phyloP scores from a whole-genome alignment of 2,888 invertebrate genomes.

The Galerucella nymphaeae region DNA sequence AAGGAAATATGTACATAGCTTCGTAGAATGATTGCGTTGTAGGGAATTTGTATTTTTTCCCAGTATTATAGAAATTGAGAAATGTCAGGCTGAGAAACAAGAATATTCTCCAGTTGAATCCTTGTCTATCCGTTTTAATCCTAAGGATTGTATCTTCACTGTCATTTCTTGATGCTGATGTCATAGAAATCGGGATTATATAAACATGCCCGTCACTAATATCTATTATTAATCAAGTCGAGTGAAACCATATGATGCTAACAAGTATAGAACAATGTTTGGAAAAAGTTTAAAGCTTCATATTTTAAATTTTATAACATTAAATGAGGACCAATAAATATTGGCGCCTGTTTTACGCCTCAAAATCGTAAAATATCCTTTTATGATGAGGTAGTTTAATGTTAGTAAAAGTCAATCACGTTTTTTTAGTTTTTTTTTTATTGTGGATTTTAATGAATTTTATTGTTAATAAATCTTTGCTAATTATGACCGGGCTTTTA shows the following conservation, averaged over 20 bases:
- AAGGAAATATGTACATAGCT: neutral
- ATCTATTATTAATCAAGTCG: constrained; percentile 46
- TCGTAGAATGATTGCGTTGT: neutral
- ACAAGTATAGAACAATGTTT: neutral
- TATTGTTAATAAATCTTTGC: constrained; percentile 38
- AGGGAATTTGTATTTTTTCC: constrained; percentile 1
- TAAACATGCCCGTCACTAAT: constrained; percentile 46
- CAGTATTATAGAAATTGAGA: constrained; percentile 15
- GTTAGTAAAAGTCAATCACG: constrained; percentile 18
- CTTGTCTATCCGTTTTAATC: constrained; percentile 50
- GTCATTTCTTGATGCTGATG: constrained; percentile 54
- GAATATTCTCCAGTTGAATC: constrained; percentile 40
- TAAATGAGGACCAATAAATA: constrained; percentile 57
- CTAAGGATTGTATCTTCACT: constrained; percentile 51
- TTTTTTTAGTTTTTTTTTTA: constrained; percentile 24
- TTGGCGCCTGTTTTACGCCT: constrained; percentile 50
- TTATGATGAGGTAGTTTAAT: constrained; percentile 1
- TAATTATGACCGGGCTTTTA: constrained; percentile 8
- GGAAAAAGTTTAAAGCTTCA: constrained; percentile 9
- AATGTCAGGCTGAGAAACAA: constrained; percentile 28
- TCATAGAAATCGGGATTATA: constrained; percentile 45
- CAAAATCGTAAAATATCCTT: constrained; percentile 12
- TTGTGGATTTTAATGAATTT: constrained; percentile 26
- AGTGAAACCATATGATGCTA: constrained; percentile 16
- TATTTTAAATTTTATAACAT: constrained; percentile 56